Conservation (phyloP, 2,797 vertebrate genomes). For the Prunella strophiata region DNA sequence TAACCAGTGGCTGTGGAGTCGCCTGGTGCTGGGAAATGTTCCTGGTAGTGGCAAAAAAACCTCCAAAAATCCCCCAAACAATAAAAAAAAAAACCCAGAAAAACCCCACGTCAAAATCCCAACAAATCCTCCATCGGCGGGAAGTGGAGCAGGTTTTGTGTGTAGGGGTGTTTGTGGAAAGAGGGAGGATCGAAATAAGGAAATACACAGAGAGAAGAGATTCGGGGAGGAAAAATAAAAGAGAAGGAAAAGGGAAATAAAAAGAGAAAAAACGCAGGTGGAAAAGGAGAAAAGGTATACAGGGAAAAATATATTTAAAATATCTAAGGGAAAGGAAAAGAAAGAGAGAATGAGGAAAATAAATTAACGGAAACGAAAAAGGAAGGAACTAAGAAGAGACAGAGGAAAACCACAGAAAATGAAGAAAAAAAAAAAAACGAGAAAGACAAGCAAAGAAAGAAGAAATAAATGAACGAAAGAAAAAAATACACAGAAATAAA, state of each 20-base stretch:
- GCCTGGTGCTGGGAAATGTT: neutral
- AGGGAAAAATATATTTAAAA: too few relatives aligned
- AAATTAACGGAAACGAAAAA: neutral
- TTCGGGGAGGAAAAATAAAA: neutral
- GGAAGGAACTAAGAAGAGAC: neutral
- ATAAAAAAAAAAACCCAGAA: neutral
- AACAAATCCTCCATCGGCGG: neutral
- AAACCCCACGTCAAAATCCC: neutral
- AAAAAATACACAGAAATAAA: neutral
- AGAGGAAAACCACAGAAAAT: neutral
- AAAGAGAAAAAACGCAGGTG: neutral
- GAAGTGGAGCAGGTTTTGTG: neutral
- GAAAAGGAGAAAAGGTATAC: neutral
- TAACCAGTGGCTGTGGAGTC: neutral
- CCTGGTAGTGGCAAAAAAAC: neutral
- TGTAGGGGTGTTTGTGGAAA: neutral
- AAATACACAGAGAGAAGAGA: neutral
- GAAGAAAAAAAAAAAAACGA: neutral
- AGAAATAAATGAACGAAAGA: neutral
- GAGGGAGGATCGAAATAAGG: neutral
- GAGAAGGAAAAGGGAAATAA: neutral
- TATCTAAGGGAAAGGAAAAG: neutral
- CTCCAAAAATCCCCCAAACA: neutral
- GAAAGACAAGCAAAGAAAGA: neutral
- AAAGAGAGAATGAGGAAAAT: neutral